phyloP scores from a whole-genome alignment of 2,113 vertebrate species.

The Choloepus hoffmanni region DNA sequence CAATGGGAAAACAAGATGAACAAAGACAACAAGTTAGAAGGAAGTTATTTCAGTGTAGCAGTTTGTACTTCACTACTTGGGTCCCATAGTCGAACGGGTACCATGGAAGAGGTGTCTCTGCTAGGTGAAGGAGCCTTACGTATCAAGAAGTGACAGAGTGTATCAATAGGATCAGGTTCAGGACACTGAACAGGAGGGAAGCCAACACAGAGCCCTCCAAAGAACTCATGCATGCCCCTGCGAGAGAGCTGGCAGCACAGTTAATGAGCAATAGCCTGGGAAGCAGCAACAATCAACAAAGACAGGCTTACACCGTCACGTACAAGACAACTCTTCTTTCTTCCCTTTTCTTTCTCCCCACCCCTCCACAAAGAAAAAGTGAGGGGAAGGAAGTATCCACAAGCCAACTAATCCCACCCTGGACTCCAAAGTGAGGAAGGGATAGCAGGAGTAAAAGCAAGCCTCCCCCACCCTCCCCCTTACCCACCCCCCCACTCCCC shows the following conservation, averaged over 20 bases:
- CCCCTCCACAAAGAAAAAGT: not conserved
- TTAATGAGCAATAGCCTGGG: not conserved
- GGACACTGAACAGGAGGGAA: not conserved
- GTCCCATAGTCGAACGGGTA: not conserved
- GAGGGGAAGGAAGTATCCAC: not conserved
- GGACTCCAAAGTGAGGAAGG: not conserved
- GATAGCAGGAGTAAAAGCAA: not conserved
- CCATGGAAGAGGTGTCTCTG: not conserved
- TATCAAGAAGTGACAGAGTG: not conserved
- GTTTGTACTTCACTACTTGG: not conserved
- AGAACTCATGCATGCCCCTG: accelerated
- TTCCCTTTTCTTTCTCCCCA: not conserved
- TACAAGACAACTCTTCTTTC: not conserved
- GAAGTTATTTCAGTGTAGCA: not conserved
- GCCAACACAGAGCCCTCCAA: not conserved
- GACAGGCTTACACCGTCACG: not conserved
- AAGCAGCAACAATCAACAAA: not conserved
- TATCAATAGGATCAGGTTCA: not conserved
- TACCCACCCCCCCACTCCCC: too few species aligned
- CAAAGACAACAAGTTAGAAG: not conserved
- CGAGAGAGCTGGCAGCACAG: too few species aligned
- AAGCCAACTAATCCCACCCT: not conserved
- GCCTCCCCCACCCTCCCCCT: too few species aligned
- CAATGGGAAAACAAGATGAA: not conserved
- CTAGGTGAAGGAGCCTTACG: not conserved